Base-by-base conservation (phyloP, 1,140 invertebrate species). In the Ganaspis sp. region DNA sequence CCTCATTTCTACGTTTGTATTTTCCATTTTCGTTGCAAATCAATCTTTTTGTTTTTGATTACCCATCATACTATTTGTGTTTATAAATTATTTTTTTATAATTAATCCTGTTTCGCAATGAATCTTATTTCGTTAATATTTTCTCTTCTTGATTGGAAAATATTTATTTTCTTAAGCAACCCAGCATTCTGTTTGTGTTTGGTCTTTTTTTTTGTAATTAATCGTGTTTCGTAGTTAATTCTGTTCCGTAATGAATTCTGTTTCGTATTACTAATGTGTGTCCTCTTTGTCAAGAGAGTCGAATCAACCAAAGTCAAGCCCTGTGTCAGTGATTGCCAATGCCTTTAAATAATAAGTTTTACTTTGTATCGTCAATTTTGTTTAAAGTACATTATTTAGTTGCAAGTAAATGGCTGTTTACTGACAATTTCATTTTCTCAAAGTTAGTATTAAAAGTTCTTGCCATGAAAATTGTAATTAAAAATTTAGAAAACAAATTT, bases 301-400 rank as follows among this genome's bases (percentile, higher is more conserved):
- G 26, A 29, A 64, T 64, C 54, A 64, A 29, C 54, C 54, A 64
- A 64, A 64, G 58, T 64, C n/a, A 64, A 64, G 58, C 58, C 23
- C 58, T n/a, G 26, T 64, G 23, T 29, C 26, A 64, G 58, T 64
- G 26, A n/a, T 64, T 64, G 58, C 58, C 58, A 64, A 29, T 64
- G 58, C 58, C 15, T 26, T 29, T 64, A 64, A 64, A n/a, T 64
- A 64, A 26, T 64, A 64, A 64, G 58, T 64, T 64, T 64, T 64
- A 64, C 23, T 34, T 34, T 29, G 23, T 64, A 64, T 26, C 15
- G 26, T 64, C 23, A 64, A 11, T 64, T 64, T 64, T 64, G n/a
- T 64, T 64, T 11, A 64, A 64, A 34, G 58, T 15, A 58, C 12
- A 29, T 34, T 23, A 64, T 54, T 23, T 11, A 34, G 26, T 64